Conservation (phyloP, 37 sponge, comb jelly and placozoan species). For the Crambe crambe region DNA sequence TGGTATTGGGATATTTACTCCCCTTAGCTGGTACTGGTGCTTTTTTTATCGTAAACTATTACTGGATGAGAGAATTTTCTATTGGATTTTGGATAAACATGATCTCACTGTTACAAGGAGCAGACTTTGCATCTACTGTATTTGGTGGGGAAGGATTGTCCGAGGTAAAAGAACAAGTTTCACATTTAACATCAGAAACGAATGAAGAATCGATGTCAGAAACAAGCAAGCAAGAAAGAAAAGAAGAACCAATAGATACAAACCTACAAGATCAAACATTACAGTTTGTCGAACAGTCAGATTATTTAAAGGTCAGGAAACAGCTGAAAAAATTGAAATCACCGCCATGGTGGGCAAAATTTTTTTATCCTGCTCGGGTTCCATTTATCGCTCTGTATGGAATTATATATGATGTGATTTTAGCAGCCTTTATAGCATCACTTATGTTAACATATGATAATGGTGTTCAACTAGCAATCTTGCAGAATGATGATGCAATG, state of each 20-base stretch:
- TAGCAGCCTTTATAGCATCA: constrained; percentile 23
- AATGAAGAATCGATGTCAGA: too few relatives aligned
- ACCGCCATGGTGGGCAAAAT: constrained; percentile 3
- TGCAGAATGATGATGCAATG: background rate
- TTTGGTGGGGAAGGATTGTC: too few relatives aligned
- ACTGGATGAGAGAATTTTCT: constrained; percentile 43
- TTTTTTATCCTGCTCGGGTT: constrained; percentile 26
- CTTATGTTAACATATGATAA: constrained; percentile 20
- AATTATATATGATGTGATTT: constrained; percentile 11
- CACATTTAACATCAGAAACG: too few relatives aligned
- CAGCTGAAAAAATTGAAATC: constrained; percentile 9
- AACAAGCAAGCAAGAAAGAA: too few relatives aligned
- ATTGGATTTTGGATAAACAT: constrained; percentile 55
- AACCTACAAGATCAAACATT: constrained; percentile 18
- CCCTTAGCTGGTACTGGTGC: constrained; percentile 31
- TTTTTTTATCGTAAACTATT: constrained; percentile 56
- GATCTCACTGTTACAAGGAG: constrained; percentile 40
- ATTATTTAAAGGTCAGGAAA: constrained; percentile 22
- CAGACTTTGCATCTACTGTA: constrained; percentile 44
- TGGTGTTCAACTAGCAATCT: background rate
- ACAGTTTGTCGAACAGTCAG: constrained; percentile 37
- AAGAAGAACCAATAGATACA: too few relatives aligned
- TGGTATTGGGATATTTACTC: constrained; percentile 27
- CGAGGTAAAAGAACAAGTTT: too few relatives aligned
- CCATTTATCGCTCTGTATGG: constrained; percentile 18